These are phyloP conservation scores for Alviniconcha marisindica DNA, from an alignment of 1,140 invertebrate species.

Conservation along the genomic window DNA sequence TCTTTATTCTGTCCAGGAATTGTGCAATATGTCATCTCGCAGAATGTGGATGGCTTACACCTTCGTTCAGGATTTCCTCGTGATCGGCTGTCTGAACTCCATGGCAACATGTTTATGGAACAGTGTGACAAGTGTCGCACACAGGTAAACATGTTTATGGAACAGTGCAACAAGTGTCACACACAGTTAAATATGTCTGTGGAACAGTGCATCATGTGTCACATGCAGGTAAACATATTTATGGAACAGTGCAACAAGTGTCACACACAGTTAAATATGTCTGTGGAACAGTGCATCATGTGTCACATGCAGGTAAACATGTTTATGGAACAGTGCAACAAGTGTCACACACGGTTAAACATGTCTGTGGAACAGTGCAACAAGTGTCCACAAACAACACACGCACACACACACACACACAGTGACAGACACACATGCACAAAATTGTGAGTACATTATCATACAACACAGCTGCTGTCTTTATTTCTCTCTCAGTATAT, in stretches of 20 bases:
- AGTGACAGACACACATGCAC: too few species aligned
- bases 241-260: conserved; percentile 95
- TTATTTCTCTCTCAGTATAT: conserved; percentile 86
- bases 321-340: too few species aligned
- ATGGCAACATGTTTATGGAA: conserved; percentile 98
- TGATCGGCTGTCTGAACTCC: conserved; percentile 90
- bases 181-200: conserved; percentile 81
- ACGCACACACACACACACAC: too few species aligned
- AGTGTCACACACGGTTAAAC: too few species aligned
- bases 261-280: conserved; percentile 81
- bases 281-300: too few species aligned
- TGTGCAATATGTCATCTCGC: conserved; percentile 93
- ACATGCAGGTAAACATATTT: conserved; percentile 81
- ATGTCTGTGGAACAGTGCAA: too few species aligned
- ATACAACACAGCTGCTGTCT: not conserved
- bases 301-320: too few species aligned
- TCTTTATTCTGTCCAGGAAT: conserved; percentile 55
- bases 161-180: conserved; percentile 93
- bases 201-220: conserved; percentile 94
- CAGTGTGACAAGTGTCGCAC: conserved; percentile 91
- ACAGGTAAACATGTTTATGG: conserved; percentile 83
- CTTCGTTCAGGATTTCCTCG: conserved; percentile 90
- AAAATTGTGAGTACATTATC: not conserved
- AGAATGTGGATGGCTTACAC: conserved; percentile 99
- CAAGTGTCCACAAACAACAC: too few species aligned